Conservation (phyloP, 30 jellyfish, hydroid and myxozoan species). For the Hydractinia echinata region DNA sequence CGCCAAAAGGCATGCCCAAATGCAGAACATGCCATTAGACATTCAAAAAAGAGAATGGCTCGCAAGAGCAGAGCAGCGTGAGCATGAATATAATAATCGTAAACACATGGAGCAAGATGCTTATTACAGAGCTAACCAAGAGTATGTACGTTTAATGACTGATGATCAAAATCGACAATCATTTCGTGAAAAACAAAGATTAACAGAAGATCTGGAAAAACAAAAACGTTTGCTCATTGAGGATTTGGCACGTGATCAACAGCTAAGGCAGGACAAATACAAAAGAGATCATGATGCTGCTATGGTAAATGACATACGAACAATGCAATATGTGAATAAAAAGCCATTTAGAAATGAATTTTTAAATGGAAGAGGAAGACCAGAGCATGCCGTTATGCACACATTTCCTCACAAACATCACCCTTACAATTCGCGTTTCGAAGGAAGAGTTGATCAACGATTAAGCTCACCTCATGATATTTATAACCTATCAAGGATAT, state of each 20-base stretch:
- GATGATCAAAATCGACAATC: constrained; percentile 40
- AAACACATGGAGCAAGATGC: constrained; percentile 19
- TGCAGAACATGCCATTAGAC: background rate
- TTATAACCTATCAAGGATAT: background rate
- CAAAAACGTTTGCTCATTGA: constrained; percentile 33
- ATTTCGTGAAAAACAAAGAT: constrained; percentile 40
- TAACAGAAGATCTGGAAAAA: constrained; percentile 33
- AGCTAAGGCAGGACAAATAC: constrained; percentile 18
- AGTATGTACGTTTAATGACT: constrained; percentile 18
- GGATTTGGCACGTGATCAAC: constrained; percentile 38
- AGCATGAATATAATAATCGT: background rate
- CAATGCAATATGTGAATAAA: background rate
- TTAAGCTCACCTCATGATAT: background rate
- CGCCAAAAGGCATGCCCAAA: background rate
- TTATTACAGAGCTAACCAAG: constrained; percentile 25
- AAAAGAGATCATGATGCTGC: background rate
- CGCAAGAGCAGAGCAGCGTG: background rate
- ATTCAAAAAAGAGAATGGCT: constrained; percentile 11
- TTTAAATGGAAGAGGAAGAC: background rate
- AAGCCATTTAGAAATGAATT: too few species aligned
- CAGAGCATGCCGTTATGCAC: background rate
- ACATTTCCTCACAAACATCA: background rate
- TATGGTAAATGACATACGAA: background rate
- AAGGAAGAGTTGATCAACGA: background rate
- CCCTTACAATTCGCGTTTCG: background rate